Conservation (phyloP, 2,888 invertebrate genomes). For the Drymonia ruficornis region DNA sequence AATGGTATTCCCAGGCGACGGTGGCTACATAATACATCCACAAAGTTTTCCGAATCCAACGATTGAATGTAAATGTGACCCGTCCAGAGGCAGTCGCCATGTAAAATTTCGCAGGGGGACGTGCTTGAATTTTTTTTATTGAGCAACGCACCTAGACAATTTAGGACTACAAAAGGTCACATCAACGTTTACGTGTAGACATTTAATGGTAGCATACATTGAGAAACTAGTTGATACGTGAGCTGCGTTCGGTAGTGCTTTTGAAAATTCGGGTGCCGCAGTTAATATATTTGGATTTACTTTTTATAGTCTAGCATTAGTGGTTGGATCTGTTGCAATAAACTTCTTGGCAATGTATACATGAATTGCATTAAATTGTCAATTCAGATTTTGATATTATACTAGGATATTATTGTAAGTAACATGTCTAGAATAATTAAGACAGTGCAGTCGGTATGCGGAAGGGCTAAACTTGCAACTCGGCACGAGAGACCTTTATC, state of each 20-base stretch:
- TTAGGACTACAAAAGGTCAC: constrained; percentile 50
- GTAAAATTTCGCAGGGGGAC: constrained; percentile 42
- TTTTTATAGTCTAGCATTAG: constrained; percentile 14
- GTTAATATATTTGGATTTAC: constrained; percentile 15
- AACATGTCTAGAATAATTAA: neutral
- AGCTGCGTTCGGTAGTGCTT: constrained; percentile 18
- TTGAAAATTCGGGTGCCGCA: constrained; percentile 15
- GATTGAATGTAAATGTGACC: constrained; percentile 55
- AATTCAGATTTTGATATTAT: neutral
- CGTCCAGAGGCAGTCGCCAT: constrained; percentile 32
- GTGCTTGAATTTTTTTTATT: constrained; percentile 48
- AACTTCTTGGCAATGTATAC: no score
- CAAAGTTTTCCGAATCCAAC: constrained; percentile 42
- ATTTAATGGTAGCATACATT: constrained; percentile 37
- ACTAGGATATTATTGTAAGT: neutral
- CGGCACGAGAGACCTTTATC: neutral
- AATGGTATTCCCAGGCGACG: constrained; percentile 43
- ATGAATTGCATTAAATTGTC: no score
- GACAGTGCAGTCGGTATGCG: neutral
- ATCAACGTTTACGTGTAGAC: constrained; percentile 38
- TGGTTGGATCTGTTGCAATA: constrained; percentile 4
- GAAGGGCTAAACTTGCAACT: constrained; percentile 3
- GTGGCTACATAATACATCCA: constrained; percentile 39
- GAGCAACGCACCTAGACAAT: constrained; percentile 40
- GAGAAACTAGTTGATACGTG: constrained; percentile 45